These are phyloP conservation scores for Burhinus oedicnemus DNA, from an alignment of 2,113 vertebrate species.

Conservation along the genomic window DNA sequence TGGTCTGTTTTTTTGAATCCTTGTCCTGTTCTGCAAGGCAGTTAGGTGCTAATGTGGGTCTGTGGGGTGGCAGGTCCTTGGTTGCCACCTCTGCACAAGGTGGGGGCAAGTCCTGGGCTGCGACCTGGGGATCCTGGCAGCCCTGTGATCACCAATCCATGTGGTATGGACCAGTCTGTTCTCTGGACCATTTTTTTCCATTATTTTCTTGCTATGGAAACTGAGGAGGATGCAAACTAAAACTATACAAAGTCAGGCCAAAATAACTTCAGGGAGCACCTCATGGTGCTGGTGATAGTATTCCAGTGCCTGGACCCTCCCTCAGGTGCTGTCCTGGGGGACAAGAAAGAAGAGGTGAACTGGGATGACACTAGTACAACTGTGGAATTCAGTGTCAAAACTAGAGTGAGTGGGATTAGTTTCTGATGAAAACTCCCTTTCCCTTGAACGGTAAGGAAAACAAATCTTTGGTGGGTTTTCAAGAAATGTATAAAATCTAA, in stretches of 20 bases:
- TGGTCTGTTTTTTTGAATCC: neutral
- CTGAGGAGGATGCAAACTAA: neutral
- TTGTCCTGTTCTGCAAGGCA: neutral
- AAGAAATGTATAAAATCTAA: neutral
- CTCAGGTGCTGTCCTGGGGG: neutral
- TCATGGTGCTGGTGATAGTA: neutral
- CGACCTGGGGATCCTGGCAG: neutral
- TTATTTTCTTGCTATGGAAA: neutral
- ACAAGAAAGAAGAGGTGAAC: neutral
- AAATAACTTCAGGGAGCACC: neutral
- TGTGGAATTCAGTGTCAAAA: neutral
- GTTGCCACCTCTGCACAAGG: neutral
- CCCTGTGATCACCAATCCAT: neutral
- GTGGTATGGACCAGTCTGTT: neutral
- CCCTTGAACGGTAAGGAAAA: neutral
- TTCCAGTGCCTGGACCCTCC: neutral
- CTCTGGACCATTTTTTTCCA: neutral
- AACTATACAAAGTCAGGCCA: neutral
- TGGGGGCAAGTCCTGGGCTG: neutral
- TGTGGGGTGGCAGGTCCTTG: neutral
- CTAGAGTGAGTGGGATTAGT: neutral
- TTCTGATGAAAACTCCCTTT: neutral
- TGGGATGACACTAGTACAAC: too few relatives aligned
- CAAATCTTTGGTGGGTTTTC: neutral
- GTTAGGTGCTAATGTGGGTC: neutral